Base-by-base conservation (phyloP, 2,888 invertebrate species). In the Drosophila dives region DNA sequence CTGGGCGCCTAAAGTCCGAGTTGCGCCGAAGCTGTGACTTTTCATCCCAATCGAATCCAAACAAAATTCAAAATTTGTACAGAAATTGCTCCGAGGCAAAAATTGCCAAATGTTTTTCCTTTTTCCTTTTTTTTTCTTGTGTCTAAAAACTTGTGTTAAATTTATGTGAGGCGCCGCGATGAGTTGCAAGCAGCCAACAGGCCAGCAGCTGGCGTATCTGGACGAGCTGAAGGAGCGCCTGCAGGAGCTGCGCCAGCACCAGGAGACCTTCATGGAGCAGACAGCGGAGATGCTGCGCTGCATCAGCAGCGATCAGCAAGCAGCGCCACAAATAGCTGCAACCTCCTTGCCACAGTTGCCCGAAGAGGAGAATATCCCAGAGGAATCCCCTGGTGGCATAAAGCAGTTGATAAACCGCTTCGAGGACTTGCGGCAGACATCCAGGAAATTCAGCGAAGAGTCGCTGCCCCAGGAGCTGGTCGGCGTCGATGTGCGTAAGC, bases 161-260 rank as follows among this genome's bases (percentile, higher is more conserved):
- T 80, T 77, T 7, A 68, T 70, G 63, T 70, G 58, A 53, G 15
- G 17, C 53, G 45, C 42, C 32, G 68, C 36, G 17, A 80, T 89
- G 90, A 73, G 76, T 20, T 7, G 38, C 49, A 77, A 61, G 40
- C 74, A 65, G 55, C 71, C 83, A 32, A 85, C 83, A 11, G 55
- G 54, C 53, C 75, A 82, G 40, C 88, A 86, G 38, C 40, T 89
- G 72, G 90, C 83, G 0, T 86, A 86, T 58, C 68, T 86, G 36
- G 85, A 85, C 40, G 85, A 86, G 64, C 72, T 86, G 33, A 89
- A 86, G 70, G 59, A 72, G 54, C 89, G 88, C 0, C 74, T 86
- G 1, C 60, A 60, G 11, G 70, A 85, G 10, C 48, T 86, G 36
- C 90, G 83, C 0, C 34, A 69, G 12, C 86, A 75, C 0, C 90